A percentile compares a stretch with the other conserved stretches of the same genome.
Conservation (phyloP, 1,140 invertebrate species). For the Littorina saxatilis region DNA sequence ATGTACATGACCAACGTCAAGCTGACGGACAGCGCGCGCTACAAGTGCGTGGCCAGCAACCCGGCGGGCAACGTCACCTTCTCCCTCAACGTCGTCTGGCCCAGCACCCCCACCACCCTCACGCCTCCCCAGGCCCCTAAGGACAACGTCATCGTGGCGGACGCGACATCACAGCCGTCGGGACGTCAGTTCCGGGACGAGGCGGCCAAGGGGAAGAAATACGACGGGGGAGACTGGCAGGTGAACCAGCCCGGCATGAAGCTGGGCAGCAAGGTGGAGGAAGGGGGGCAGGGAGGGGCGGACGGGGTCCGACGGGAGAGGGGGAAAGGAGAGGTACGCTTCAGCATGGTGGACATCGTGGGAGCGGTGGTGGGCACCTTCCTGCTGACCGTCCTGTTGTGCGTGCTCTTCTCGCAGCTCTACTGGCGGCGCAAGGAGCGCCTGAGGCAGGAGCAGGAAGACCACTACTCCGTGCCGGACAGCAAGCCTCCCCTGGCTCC, state of each 20-base stretch:
- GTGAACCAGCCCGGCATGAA: slow-evolving; percentile 45
- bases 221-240: slow-evolving; percentile 39
- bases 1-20: slow-evolving; percentile 62
- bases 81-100: slow-evolving; percentile 72
- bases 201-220: background rate
- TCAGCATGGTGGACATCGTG: slow-evolving; percentile 68
- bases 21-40: slow-evolving; percentile 59
- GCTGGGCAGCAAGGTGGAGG: slow-evolving; percentile 3
- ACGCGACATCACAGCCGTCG: slow-evolving; percentile 32
- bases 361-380: slow-evolving; percentile 73
- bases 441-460: slow-evolving; percentile 39
- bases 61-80: slow-evolving; percentile 74
- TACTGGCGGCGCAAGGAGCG: slow-evolving; percentile 60
- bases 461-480: slow-evolving; percentile 49
- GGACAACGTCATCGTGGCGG: slow-evolving; percentile 38
- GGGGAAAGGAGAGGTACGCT: slow-evolving; percentile 51
- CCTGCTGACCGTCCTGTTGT: slow-evolving; percentile 70
- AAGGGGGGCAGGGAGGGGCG: slow-evolving; percentile 11
- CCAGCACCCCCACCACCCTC: slow-evolving; percentile 32
- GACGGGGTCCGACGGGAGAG: slow-evolving; percentile 14
- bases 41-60: slow-evolving; percentile 73
- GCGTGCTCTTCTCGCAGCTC: slow-evolving; percentile 68
- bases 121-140: background rate
- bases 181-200: slow-evolving; percentile 41
- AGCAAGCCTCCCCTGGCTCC: slow-evolving; percentile 40